Evolutionary conservation across 2,797 vertebrate species (phyloP).

Genomic region (Peromyscus nudipes): DNA sequence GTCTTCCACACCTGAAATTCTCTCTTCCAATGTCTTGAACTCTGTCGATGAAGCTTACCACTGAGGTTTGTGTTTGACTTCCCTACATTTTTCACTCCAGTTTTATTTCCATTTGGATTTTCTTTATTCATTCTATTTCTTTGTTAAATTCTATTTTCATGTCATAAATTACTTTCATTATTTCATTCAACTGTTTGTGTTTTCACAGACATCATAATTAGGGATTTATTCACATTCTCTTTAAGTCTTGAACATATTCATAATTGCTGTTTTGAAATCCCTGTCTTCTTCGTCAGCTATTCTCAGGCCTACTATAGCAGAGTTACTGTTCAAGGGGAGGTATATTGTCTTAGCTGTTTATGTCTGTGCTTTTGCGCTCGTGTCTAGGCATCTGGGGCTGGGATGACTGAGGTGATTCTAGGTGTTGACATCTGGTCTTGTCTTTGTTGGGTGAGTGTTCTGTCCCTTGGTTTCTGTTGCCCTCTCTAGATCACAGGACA

Average conservation of each 20-base stretch:
- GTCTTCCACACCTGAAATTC: neutral
- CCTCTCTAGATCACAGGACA: neutral
- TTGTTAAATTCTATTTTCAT: neutral
- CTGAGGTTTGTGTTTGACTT: neutral
- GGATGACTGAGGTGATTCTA: no score
- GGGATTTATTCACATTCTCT: neutral
- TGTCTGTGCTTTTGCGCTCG: no score
- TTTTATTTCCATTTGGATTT: neutral
- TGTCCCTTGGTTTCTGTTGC: neutral
- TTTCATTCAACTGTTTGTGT: neutral
- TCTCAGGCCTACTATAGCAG: no score
- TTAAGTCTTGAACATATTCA: neutral
- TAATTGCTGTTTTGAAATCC: no score
- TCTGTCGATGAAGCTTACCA: neutral
- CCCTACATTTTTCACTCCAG: neutral
- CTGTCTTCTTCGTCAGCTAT: no score
- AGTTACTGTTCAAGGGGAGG: no score
- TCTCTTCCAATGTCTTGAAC: neutral
- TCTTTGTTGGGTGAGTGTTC: no score
- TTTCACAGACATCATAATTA: neutral
- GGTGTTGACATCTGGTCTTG: no score
- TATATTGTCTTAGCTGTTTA: no score
- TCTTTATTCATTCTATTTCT: neutral
- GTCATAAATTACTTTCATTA: neutral
- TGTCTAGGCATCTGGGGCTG: no score